A percentile compares a stretch with the other conserved stretches of the same genome.
phyloP scores from a whole-genome alignment of 2,888 invertebrate genomes.

The Trichogramma evanescens region DNA sequence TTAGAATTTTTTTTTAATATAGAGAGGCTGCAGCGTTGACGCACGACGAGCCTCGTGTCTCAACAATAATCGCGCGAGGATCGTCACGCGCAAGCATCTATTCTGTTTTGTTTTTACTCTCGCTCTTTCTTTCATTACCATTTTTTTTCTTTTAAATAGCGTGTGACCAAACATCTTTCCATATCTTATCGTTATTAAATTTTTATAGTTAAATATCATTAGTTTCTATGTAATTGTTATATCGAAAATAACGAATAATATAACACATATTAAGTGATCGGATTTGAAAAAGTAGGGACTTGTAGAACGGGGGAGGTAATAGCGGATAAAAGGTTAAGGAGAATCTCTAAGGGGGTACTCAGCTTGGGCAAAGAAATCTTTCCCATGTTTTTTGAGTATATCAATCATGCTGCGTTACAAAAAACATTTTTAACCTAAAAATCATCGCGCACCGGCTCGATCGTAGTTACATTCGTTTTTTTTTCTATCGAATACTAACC shows the following conservation, averaged over 20 bases:
- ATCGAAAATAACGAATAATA: slow-evolving; percentile 49
- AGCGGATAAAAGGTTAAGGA: too few species aligned
- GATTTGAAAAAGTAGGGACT: slow-evolving; percentile 31
- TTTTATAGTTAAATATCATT: slow-evolving; percentile 46
- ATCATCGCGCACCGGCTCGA: too few species aligned
- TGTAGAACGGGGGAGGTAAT: too few species aligned
- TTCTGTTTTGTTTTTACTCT: slow-evolving; percentile 8
- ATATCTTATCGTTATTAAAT: slow-evolving; percentile 47
- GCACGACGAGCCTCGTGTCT: slow-evolving; percentile 15
- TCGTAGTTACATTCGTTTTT: too few species aligned
- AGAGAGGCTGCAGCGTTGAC: slow-evolving; percentile 10
- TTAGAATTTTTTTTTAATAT: slow-evolving; percentile 22
- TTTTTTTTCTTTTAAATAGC: slow-evolving; percentile 4
- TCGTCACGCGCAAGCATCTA: slow-evolving; percentile 14
- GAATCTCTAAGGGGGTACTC: too few species aligned
- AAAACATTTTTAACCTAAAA: too few species aligned
- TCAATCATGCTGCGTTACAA: too few species aligned
- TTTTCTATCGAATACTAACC: not conserved
- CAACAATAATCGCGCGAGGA: slow-evolving; percentile 1
- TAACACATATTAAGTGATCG: slow-evolving; percentile 37
- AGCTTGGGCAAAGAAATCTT: too few species aligned
- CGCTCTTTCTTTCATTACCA: slow-evolving; percentile 14
- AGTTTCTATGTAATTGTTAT: slow-evolving; percentile 47
- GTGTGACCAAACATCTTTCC: slow-evolving; percentile 46
- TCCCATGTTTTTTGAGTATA: too few species aligned